phyloP scores from a whole-genome alignment of 2,888 invertebrate genomes.

The Amphipoea lucens region DNA sequence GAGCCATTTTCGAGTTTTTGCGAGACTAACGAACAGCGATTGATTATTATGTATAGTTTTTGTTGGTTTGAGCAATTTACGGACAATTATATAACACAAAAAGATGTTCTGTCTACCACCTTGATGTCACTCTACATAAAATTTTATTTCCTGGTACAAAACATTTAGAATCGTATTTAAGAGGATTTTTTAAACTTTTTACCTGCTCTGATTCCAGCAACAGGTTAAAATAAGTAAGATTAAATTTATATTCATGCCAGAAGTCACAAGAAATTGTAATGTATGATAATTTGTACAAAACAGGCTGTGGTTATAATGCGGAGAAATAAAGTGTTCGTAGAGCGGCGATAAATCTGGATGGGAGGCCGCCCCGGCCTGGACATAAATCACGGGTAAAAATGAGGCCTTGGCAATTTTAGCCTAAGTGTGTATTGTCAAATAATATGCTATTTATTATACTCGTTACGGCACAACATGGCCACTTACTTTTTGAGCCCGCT shows the following conservation, averaged over 20 bases:
- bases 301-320: conserved; percentile 51
- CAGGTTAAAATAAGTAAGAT: not conserved
- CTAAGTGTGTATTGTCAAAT: conserved; percentile 54
- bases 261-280: conserved; percentile 19
- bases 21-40: not conserved
- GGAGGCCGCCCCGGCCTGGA: conserved; percentile 38
- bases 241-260: not conserved
- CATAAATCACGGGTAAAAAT: conserved; percentile 64
- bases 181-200: not conserved
- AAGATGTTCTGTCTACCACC: not conserved
- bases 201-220: not conserved
- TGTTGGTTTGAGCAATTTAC: not conserved
- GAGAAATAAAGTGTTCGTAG: conserved; percentile 59
- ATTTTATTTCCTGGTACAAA: not conserved
- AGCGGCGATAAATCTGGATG: conserved; percentile 56
- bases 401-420: conserved; percentile 58
- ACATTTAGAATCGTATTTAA: not conserved
- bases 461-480: conserved; percentile 52
- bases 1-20: not conserved
- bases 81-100: too few relatives aligned
- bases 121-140: not conserved
- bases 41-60: not conserved
- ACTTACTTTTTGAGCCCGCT: conserved; percentile 50
- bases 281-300: conserved; percentile 50
- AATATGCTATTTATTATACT: conserved; percentile 63